These are phyloP conservation scores for Porites lutea DNA, from an alignment of 64 coral and sea anemone genomes.

Conservation along the genomic window DNA sequence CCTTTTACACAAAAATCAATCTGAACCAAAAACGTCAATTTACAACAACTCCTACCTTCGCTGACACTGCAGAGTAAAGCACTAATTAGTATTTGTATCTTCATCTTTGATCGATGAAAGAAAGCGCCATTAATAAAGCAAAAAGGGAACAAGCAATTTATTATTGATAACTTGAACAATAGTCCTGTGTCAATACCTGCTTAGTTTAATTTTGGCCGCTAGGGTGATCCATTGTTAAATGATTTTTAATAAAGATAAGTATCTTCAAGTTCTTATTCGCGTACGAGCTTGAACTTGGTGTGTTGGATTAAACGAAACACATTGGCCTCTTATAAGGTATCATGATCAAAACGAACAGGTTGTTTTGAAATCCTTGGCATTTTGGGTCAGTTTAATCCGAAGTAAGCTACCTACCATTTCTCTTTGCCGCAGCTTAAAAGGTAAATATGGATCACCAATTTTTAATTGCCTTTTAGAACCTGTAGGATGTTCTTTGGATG, in stretches of 20 bases:
- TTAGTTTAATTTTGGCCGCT: background rate
- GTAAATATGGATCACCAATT: no score
- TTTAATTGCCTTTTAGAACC: no score
- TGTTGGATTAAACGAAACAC: no score
- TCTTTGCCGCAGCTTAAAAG: no score
- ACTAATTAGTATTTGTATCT: slow-evolving; percentile 8
- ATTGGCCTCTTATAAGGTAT: no score
- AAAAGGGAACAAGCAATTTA: slow-evolving; percentile 8
- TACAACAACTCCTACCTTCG: background rate
- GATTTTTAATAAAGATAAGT: background rate
- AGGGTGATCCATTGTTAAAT: slow-evolving; percentile 18
- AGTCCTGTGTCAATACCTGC: slow-evolving; percentile 38
- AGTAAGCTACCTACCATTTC: no score
- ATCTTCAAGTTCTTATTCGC: no score
- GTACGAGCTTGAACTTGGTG: no score
- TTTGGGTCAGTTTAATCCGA: no score
- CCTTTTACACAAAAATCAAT: background rate
- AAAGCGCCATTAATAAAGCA: slow-evolving; percentile 17
- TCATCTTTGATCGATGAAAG: slow-evolving; percentile 16
- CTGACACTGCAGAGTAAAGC: background rate
- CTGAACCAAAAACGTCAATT: background rate
- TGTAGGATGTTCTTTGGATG: no score
- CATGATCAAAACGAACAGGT: no score
- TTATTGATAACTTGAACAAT: slow-evolving; percentile 39
- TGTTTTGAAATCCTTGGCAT: no score